phyloP scores from a whole-genome alignment of 2,888 invertebrate genomes.

The Ceriagrion tenellum region DNA sequence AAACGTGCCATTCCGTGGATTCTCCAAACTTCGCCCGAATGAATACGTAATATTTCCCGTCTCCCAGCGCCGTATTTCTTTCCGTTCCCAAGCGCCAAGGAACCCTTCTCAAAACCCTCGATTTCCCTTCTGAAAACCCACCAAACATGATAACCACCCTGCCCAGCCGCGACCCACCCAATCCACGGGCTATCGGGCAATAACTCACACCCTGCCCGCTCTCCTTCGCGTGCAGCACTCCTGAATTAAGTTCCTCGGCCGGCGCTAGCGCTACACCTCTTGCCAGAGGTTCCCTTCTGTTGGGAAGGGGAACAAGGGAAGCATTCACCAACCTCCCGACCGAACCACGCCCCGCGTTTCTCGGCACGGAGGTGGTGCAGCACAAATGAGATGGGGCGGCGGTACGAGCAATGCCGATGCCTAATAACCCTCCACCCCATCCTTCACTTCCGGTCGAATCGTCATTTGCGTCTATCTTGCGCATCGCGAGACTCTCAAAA shows the following conservation, averaged over 20 bases:
- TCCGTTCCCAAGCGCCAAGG: background rate
- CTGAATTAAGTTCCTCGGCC: background rate
- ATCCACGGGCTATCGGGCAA: background rate
- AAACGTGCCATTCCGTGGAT: background rate
- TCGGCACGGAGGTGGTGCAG: too few relatives aligned
- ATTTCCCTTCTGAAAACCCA: background rate
- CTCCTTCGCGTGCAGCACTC: background rate
- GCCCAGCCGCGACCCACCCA: too few relatives aligned
- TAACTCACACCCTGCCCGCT: background rate
- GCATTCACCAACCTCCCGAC: background rate
- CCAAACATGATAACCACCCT: background rate
- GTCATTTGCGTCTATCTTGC: too few relatives aligned
- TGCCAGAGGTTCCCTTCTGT: too few relatives aligned
- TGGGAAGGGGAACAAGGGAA: background rate
- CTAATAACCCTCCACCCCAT: too few relatives aligned
- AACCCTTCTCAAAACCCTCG: background rate
- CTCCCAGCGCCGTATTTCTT: background rate
- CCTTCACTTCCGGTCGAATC: too few relatives aligned
- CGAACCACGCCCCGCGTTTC: background rate
- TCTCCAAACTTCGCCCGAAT: background rate
- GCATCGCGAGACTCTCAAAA: too few relatives aligned
- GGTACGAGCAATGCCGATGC: background rate
- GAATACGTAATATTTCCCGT: constrained; percentile 16
- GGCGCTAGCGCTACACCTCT: background rate
- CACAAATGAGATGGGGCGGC: background rate